Conservation (phyloP, 2,888 invertebrate species). For the Campoplex nolae region DNA sequence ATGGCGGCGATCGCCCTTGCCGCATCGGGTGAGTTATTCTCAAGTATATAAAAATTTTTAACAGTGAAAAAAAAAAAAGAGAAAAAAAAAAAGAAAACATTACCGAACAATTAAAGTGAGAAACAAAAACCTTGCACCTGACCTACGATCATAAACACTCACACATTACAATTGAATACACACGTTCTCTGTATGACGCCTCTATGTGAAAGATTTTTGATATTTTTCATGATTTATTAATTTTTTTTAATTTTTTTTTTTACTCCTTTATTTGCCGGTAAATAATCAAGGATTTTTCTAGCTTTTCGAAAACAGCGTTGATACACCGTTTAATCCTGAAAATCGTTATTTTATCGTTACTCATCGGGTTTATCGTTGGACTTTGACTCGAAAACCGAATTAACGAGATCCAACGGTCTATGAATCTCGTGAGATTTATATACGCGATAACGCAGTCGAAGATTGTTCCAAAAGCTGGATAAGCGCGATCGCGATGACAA, state of each 20-base stretch:
- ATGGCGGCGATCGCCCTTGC: conserved; percentile 84
- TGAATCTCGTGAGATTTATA: neutral
- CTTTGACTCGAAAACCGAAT: neutral
- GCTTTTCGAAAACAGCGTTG: neutral
- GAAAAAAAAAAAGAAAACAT: neutral
- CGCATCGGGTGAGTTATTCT: conserved; percentile 82
- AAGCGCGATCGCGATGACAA: conserved; percentile 35
- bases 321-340: neutral
- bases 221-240: neutral
- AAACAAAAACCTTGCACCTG: conserved; percentile 27
- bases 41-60: conserved; percentile 27
- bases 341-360: neutral
- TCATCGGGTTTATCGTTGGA: neutral
- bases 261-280: neutral
- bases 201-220: conserved; percentile 30
- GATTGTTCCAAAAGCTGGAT: conserved; percentile 53
- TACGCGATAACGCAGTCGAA: neutral
- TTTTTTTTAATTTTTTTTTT: neutral
- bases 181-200: conserved; percentile 45
- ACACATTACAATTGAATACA: conserved; percentile 48
- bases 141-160: conserved; percentile 41
- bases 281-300: neutral
- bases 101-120: conserved; percentile 15
- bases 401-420: conserved; percentile 2
- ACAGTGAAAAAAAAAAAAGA: conserved; percentile 8